These are phyloP conservation scores for Antrozous pallidus DNA, from an alignment of 2,797 vertebrate genomes.

Conservation along the genomic window DNA sequence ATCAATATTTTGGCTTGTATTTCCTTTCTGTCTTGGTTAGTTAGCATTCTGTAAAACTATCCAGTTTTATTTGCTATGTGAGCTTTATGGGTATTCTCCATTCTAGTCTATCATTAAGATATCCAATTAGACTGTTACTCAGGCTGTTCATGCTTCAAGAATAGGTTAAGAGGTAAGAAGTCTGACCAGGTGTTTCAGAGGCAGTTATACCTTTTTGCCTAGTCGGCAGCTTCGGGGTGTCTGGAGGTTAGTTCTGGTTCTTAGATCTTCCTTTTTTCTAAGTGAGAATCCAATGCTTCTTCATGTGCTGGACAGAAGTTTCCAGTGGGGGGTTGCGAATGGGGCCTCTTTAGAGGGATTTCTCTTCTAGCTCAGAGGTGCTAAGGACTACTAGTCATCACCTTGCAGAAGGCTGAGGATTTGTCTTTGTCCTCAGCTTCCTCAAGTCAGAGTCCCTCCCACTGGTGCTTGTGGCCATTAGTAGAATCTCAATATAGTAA, in stretches of 20 bases:
- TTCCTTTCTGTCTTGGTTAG: constrained; percentile 37
- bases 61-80: background rate
- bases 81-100: background rate
- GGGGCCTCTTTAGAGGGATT: background rate
- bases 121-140: background rate
- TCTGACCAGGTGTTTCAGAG: background rate
- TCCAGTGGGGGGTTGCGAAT: background rate
- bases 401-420: background rate
- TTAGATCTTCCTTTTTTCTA: background rate
- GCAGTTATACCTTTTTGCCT: background rate
- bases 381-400: background rate
- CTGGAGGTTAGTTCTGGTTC: background rate
- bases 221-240: background rate
- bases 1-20: constrained; percentile 6
- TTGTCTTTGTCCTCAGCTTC: background rate
- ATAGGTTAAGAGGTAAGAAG: background rate
- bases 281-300: background rate
- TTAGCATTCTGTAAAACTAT: constrained; percentile 24
- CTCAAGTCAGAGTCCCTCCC: background rate
- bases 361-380: background rate
- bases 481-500: background rate
- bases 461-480: background rate
- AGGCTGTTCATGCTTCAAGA: background rate
- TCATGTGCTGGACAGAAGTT: constrained; percentile 13
- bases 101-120: background rate